Conservation (phyloP, 2,888 invertebrate species). For the Dasysyrphus albostriatus region DNA sequence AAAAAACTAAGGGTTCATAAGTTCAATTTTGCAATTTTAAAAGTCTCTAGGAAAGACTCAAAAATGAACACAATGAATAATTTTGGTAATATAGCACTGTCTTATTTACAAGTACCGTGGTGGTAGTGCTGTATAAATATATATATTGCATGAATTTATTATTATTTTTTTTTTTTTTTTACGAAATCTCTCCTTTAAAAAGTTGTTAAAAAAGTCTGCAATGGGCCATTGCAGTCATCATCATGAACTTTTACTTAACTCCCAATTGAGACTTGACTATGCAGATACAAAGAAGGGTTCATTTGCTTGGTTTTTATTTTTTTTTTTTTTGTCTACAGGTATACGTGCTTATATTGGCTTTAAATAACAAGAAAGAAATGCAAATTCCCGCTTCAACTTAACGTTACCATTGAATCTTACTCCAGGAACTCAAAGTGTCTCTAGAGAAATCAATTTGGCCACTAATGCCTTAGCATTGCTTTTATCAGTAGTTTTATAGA, state of each 20-base stretch:
- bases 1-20: neutral
- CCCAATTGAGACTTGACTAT: slow-evolving; percentile 43
- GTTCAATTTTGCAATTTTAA: neutral
- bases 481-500: slow-evolving; percentile 6
- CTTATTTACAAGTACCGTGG: neutral
- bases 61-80: neutral
- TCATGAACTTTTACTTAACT: slow-evolving; percentile 34
- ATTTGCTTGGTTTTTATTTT: too few species aligned
- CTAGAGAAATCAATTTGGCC: slow-evolving; percentile 59
- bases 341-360: slow-evolving; percentile 5
- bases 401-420: slow-evolving; percentile 34
- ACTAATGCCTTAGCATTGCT: slow-evolving; percentile 39
- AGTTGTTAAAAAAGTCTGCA: slow-evolving; percentile 1
- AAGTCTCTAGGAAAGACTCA: neutral
- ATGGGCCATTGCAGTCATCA: slow-evolving; percentile 25
- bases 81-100: neutral
- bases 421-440: slow-evolving; percentile 21
- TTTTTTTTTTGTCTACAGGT: neutral
- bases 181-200: too few species aligned
- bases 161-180: too few species aligned
- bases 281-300: slow-evolving; percentile 2
- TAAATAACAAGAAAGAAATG: slow-evolving; percentile 13
- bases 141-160: neutral
- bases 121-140: neutral
- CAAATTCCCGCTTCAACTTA: slow-evolving; percentile 33